Evolutionary conservation across 2,113 vertebrate genomes (phyloP), one percentile per base, ranked within the genome.

Genomic region (Todiramphus chloris): DNA sequence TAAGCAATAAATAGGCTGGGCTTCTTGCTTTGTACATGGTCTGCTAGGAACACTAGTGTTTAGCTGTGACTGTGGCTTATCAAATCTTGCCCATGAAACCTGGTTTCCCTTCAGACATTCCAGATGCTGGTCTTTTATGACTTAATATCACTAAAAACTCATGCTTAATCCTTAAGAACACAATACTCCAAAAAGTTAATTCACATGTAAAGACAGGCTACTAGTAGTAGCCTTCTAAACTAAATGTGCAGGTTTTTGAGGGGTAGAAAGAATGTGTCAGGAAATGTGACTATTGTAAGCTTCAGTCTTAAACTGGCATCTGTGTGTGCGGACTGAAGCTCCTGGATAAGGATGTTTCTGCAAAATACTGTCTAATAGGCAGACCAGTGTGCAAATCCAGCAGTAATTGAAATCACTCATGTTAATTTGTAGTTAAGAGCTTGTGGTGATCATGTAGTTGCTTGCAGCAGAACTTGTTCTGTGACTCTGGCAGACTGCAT

Each of bases 391-490:
- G 90, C 88, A 78, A 81, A 87, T 90, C 23, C 88, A 82, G 80
- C 86, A 72, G 69, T 82, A 92, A 94, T 92, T 44, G n/a, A 27
- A 96, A 78, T 78, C 28, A 14, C 31, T 74, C 23, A 6, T 5
- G 11, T 58, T 95, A 89, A 93, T 95, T 96, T 69, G 24, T 35
- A 46, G 86, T 69, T 92, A 28, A 37, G 62, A 70, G 66, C 5
- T 70, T 69, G 89, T 58, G 66, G 74, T 82, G 83, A 91, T 87
- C 55, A 1, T 66, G 77, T 70, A 39, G 62, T 78, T 94, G 81
- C 91, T 72, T 76, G 87, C 89, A 94, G 89, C 73, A 87, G 31
- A 95, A 96, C 89, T 93, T 63, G 96, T 96, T 94, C 81, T 79
- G 37, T 83, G 67, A 53, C 86, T 94, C 50, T 66, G 55, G 81